phyloP scores from a whole-genome alignment of 2,113 vertebrate genomes.

The Antigone vipio region DNA sequence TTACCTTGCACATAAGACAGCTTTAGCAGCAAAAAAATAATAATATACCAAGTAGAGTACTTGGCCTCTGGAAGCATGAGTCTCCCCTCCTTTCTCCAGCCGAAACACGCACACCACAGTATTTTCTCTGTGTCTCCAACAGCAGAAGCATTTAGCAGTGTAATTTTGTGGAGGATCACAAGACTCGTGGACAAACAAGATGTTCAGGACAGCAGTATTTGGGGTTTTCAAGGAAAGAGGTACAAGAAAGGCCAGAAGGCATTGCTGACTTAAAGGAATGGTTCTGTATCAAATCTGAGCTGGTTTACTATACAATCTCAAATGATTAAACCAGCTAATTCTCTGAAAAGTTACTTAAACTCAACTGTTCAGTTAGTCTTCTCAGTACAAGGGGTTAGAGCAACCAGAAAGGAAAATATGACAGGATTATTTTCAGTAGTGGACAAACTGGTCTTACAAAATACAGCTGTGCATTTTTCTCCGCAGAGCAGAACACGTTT shows the following conservation, averaged over 20 bases:
- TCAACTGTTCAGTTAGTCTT: background rate
- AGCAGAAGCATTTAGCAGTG: background rate
- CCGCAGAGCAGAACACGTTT: background rate
- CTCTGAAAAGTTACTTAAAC: background rate
- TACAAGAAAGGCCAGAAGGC: background rate
- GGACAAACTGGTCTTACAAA: background rate
- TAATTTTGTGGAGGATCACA: background rate
- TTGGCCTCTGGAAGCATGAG: background rate
- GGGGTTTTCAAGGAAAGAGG: background rate
- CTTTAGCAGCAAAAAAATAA: background rate
- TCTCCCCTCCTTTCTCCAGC: background rate
- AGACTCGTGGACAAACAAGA: background rate
- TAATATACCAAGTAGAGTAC: background rate
- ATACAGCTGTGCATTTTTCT: background rate
- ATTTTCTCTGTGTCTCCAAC: background rate
- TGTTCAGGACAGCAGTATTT: background rate
- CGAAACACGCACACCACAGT: background rate
- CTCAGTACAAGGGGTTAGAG: background rate
- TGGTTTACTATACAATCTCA: background rate
- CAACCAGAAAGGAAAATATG: background rate
- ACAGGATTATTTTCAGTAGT: background rate
- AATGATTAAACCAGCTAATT: background rate
- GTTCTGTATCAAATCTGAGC: background rate
- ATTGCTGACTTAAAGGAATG: background rate
- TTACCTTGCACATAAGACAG: background rate